phyloP scores from a whole-genome alignment of 2,888 invertebrate species.

The Busseola fusca region DNA sequence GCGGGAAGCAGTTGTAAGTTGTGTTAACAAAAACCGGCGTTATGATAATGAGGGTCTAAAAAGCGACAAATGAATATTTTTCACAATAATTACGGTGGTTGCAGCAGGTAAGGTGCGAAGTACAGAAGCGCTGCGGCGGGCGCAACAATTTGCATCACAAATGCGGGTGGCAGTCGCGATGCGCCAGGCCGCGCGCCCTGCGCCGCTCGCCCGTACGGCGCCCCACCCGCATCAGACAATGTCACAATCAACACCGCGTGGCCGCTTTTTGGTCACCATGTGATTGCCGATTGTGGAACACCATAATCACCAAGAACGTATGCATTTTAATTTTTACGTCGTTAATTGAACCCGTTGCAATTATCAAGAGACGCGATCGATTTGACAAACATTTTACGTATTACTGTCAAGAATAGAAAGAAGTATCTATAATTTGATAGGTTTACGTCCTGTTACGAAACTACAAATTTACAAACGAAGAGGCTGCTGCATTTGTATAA shows the following conservation, averaged over 20 bases:
- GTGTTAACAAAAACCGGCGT: slow-evolving; percentile 66
- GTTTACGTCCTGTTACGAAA: not conserved
- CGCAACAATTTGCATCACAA: slow-evolving; percentile 84
- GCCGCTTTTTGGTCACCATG: slow-evolving; percentile 86
- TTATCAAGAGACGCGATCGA: slow-evolving; percentile 19
- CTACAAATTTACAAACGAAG: not conserved
- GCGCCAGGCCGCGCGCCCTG: slow-evolving; percentile 70
- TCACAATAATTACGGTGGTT: slow-evolving; percentile 84
- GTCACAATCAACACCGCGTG: slow-evolving; percentile 88
- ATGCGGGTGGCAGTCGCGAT: slow-evolving; percentile 81
- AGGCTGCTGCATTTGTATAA: not conserved
- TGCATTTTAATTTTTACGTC: slow-evolving; percentile 62
- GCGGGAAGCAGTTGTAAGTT: slow-evolving; percentile 52
- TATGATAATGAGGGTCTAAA: slow-evolving; percentile 77
- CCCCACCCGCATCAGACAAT: slow-evolving; percentile 82
- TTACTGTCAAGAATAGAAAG: slow-evolving; percentile 1
- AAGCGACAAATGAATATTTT: slow-evolving; percentile 86
- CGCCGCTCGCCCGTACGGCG: slow-evolving; percentile 66
- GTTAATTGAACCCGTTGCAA: slow-evolving; percentile 39
- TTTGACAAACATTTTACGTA: not conserved
- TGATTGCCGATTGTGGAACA: slow-evolving; percentile 86
- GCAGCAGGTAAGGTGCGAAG: slow-evolving; percentile 84
- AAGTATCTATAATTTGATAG: not conserved
- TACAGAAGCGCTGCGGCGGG: slow-evolving; percentile 77
- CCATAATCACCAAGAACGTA: slow-evolving; percentile 77